phyloP scores from a whole-genome alignment of 2,888 invertebrate species.

The Mellilla xanthometata region DNA sequence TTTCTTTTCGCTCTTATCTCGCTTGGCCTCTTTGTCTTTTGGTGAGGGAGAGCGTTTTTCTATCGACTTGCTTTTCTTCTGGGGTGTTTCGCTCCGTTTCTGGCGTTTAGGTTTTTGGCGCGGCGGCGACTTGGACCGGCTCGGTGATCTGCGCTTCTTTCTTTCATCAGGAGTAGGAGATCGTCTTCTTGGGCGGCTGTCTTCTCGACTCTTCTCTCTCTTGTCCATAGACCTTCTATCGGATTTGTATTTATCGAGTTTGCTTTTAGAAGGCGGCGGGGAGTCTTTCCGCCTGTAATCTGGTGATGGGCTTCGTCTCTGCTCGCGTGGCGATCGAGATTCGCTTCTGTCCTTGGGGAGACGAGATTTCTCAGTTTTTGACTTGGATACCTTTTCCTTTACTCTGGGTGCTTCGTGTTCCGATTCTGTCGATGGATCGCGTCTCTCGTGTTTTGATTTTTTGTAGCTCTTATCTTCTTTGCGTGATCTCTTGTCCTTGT shows the following conservation, averaged over 20 bases:
- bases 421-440: conserved; percentile 56
- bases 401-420: conserved; percentile 52
- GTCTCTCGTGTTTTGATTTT: conserved; percentile 43
- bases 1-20: conserved; percentile 40
- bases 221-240: conserved; percentile 46
- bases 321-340: conserved; percentile 41
- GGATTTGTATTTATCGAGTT: conserved; percentile 49
- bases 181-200: conserved; percentile 12
- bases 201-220: conserved; percentile 37
- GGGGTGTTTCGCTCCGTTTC: conserved; percentile 47
- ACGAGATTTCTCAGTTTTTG: conserved; percentile 35
- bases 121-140: conserved; percentile 54
- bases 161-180: conserved; percentile 23
- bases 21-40: conserved; percentile 38
- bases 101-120: conserved; percentile 55
- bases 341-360: conserved; percentile 45
- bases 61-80: conserved; percentile 43
- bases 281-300: conserved; percentile 49
- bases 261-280: conserved; percentile 43
- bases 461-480: conserved; percentile 54
- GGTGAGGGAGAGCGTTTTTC: conserved; percentile 36
- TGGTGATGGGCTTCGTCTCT: conserved; percentile 49
- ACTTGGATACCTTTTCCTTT: conserved; percentile 44
- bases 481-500: conserved; percentile 46
- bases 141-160: conserved; percentile 33